Conservation (phyloP, 2,888 invertebrate species). For the Drosophila mimetica region DNA sequence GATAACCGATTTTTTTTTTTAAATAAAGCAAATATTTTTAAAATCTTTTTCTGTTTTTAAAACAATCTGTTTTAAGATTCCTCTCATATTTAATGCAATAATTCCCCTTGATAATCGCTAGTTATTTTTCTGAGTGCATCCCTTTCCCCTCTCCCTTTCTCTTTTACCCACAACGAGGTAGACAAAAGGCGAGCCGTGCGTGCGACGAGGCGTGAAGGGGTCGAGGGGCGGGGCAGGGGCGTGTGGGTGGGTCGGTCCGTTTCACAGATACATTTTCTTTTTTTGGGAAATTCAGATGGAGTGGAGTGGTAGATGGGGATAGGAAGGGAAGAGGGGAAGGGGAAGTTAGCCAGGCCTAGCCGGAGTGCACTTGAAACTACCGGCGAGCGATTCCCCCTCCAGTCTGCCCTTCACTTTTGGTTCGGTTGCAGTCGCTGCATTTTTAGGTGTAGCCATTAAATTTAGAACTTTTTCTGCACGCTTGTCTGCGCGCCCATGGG, state of each 20-base stretch:
- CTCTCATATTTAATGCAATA: no score
- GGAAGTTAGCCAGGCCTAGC: slow-evolving; percentile 39
- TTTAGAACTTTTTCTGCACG: slow-evolving; percentile 76
- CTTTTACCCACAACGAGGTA: slow-evolving; percentile 43
- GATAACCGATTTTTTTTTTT: no score
- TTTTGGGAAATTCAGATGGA: slow-evolving; percentile 2
- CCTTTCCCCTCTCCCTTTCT: slow-evolving; percentile 9
- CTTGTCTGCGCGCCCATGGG: slow-evolving; percentile 73
- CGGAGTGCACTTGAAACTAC: slow-evolving; percentile 74
- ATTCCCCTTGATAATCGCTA: no score
- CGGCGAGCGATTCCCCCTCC: slow-evolving; percentile 45
- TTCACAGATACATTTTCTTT: slow-evolving; percentile 27
- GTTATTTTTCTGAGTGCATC: neutral
- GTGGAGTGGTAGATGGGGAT: neutral
- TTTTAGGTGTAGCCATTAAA: slow-evolving; percentile 80
- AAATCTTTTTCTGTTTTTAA: no score
- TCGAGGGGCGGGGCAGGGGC: slow-evolving; percentile 19
- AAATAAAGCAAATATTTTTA: no score
- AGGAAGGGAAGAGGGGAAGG: neutral
- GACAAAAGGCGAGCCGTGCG: slow-evolving; percentile 75
- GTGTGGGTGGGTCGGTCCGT: slow-evolving; percentile 25
- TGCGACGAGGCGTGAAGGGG: slow-evolving; percentile 69
- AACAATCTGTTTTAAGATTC: no score
- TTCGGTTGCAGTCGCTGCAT: slow-evolving; percentile 73
- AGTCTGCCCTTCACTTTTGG: slow-evolving; percentile 43